phyloP scores from a whole-genome alignment of 2,888 invertebrate species.

The Leptopilina myrica region DNA sequence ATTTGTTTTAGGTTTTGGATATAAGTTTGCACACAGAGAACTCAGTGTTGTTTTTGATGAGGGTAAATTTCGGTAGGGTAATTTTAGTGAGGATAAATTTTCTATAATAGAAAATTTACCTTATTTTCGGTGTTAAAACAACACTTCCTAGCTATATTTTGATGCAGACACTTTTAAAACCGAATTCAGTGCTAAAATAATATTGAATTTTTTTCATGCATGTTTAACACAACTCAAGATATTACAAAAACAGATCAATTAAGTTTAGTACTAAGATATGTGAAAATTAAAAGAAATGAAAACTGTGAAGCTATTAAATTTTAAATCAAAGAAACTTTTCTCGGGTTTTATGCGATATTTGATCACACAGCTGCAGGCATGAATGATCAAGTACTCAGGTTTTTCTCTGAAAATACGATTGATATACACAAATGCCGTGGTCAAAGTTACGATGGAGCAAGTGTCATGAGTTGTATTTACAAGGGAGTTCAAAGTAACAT shows the following conservation, averaged over 20 bases:
- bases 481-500: slow-evolving; percentile 60
- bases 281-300: slow-evolving; percentile 27
- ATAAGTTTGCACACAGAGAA: too few species aligned
- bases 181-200: too few species aligned
- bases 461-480: slow-evolving; percentile 63
- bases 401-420: slow-evolving; percentile 47
- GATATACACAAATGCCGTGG: slow-evolving; percentile 53
- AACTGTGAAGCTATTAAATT: slow-evolving; percentile 43
- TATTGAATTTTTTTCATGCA: neutral
- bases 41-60: too few species aligned
- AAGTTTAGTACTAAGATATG: neutral
- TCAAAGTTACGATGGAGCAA: slow-evolving; percentile 67
- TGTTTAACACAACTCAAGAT: slow-evolving; percentile 10
- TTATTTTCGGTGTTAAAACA: too few species aligned
- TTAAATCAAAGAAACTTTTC: slow-evolving; percentile 47
- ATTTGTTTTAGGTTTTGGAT: too few species aligned
- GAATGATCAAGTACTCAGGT: slow-evolving; percentile 39
- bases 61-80: too few species aligned
- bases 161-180: too few species aligned
- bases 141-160: too few species aligned
- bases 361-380: slow-evolving; percentile 44
- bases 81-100: too few species aligned
- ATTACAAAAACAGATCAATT: slow-evolving; percentile 10
- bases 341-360: slow-evolving; percentile 43
- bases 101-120: too few species aligned